These are phyloP conservation scores for Parazoanthus darwini DNA, from an alignment of 92 coral and sea anemone genomes.

Conservation along the genomic window DNA sequence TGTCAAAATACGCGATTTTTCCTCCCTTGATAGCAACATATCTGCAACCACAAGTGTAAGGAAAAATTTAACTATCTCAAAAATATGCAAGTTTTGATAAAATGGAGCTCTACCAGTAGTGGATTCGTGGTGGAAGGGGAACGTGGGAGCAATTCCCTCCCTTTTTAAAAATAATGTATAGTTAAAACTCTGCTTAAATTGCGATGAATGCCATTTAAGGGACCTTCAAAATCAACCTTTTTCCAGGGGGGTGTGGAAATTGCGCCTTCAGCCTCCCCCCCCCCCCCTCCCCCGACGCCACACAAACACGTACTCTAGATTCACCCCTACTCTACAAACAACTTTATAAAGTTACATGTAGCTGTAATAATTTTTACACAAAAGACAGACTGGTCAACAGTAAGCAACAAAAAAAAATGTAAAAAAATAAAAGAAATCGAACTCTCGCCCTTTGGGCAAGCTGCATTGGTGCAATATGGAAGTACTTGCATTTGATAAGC, in stretches of 20 bases:
- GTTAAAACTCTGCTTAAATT: not conserved
- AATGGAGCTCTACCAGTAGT: no score
- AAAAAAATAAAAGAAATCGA: no score
- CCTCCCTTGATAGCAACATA: conserved; percentile 91
- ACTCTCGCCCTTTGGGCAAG: not conserved
- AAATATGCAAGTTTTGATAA: no score
- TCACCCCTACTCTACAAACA: not conserved
- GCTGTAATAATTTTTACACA: not conserved
- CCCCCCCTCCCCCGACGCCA: not conserved
- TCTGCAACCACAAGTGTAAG: conserved; percentile 50
- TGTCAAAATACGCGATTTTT: conserved; percentile 88
- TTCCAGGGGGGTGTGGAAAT: not conserved
- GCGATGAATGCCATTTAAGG: not conserved
- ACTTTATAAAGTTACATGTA: no score
- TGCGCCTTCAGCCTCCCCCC: no score
- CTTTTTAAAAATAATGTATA: not conserved
- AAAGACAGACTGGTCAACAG: not conserved
- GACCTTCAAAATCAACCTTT: not conserved
- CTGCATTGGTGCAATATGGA: not conserved
- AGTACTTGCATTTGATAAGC: no score
- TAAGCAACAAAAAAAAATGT: not conserved
- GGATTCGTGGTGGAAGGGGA: no score
- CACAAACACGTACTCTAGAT: no score
- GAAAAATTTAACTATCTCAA: no score
- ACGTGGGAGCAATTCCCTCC: not conserved